These are phyloP conservation scores for Ophion ellenae DNA, from an alignment of 2,888 invertebrate genomes.

Conservation along the genomic window DNA sequence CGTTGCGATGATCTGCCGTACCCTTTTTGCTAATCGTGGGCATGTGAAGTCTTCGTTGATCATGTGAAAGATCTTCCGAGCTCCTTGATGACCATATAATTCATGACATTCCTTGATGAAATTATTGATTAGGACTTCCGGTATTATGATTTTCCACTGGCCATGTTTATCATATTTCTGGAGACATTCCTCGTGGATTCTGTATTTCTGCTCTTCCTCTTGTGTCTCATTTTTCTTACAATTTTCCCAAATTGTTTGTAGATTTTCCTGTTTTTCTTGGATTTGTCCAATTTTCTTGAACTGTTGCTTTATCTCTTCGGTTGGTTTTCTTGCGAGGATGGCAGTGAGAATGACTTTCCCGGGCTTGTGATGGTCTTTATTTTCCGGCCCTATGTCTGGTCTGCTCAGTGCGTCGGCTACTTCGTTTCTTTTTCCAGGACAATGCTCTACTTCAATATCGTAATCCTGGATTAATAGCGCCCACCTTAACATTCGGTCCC, in stretches of 20 bases:
- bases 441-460: neutral
- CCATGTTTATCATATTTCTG: no score
- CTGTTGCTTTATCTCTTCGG: neutral
- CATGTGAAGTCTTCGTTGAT: neutral
- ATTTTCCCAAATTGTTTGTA: neutral
- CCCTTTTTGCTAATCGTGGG: neutral
- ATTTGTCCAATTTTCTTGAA: neutral
- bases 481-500: neutral
- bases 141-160: no score
- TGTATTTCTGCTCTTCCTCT: neutral
- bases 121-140: no score
- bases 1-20: no score
- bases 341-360: neutral
- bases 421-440: neutral
- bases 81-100: neutral
- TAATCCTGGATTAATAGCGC: neutral
- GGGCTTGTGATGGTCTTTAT: neutral
- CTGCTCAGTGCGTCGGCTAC: neutral
- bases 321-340: neutral
- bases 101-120: no score
- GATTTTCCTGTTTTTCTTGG: neutral
- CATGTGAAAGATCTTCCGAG: neutral
- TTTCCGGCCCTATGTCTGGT: neutral
- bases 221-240: neutral
- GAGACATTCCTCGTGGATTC: neutral